Base-by-base conservation (phyloP, 2,113 vertebrate species). In the Amphilophus citrinellus region DNA sequence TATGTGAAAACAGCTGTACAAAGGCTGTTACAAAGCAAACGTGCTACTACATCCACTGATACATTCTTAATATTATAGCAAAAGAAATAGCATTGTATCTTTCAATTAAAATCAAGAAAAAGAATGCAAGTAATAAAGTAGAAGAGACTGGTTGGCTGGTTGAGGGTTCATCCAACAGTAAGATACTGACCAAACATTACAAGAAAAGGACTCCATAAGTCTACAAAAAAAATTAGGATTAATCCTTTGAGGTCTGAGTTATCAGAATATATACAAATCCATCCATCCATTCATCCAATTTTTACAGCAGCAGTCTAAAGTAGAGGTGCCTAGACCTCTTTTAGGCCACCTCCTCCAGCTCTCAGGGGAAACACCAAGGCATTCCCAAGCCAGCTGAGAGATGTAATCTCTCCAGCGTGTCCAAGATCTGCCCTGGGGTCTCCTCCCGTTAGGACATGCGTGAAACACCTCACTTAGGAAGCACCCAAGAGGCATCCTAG, bases 141-240 rank as follows among this genome's bases (percentile, higher is more conserved):
- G 10, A 24, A 17, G 24, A 50, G 24, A 0, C 24, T 20, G 44
- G 2, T 24, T 71, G 24, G 17, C 30, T 0, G 6, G 66, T 20
- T 32, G 44, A 24, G 9, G 44, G 44, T 20, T 71, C 44, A 71
- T 53, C 24, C 66, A 71, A 50, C 65, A 68, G 15, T 1, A 18
- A 18, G 42, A 71, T 71, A 30, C 30, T 56, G 50, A 20, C 50
- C 50, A 18, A 56, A 56, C 17, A 56, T 30, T 50, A 20, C 5
- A 71, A 53, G 24, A 71, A 71, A 56, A 53, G 50, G 17, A 73
- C 6, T 73, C 24, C 20, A 56, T 56, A 3, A 56, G 7, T 3
- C 18, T 20, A 56, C 53, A 56, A 56, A n/a, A 30, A 56, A 56
- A 9, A 20, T 13, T 20, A 20, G 50, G 17, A 56, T 9, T 17